These are phyloP conservation scores for Brassicogethes aeneus DNA, from an alignment of 2,888 invertebrate genomes.

Conservation along the genomic window DNA sequence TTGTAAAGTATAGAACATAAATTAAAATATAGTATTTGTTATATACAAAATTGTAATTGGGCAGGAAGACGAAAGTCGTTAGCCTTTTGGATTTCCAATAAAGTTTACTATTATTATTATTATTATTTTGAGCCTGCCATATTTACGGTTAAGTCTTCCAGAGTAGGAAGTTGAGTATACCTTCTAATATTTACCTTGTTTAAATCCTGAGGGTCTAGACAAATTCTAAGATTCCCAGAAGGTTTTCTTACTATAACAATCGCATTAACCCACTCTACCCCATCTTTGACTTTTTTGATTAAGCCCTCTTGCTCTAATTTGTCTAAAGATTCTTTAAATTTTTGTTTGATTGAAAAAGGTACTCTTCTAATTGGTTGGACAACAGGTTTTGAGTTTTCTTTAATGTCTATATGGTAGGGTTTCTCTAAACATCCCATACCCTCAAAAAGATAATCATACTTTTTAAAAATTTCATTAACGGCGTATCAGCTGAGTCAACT, in stretches of 20 bases:
- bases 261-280: too few relatives aligned
- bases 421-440: background rate
- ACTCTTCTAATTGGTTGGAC: too few relatives aligned
- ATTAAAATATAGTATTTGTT: too few relatives aligned
- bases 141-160: constrained; percentile 3
- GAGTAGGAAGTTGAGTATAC: constrained; percentile 7
- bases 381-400: background rate
- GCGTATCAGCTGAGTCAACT: background rate
- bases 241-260: too few relatives aligned
- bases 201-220: constrained; percentile 5
- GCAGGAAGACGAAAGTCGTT: too few relatives aligned
- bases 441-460: constrained; percentile 1
- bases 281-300: too few relatives aligned
- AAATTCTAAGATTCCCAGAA: background rate
- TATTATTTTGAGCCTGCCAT: too few relatives aligned
- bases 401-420: constrained; percentile 1
- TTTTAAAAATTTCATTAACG: background rate
- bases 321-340: background rate
- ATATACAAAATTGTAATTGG: too few relatives aligned
- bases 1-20: too few relatives aligned
- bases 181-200: constrained; percentile 6
- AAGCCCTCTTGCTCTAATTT: constrained; percentile 1
- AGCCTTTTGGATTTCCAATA: too few relatives aligned
- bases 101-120: too few relatives aligned
- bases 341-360: background rate